Base-by-base conservation (phyloP, 2,888 invertebrate genomes). In the Polyploca ridens region DNA sequence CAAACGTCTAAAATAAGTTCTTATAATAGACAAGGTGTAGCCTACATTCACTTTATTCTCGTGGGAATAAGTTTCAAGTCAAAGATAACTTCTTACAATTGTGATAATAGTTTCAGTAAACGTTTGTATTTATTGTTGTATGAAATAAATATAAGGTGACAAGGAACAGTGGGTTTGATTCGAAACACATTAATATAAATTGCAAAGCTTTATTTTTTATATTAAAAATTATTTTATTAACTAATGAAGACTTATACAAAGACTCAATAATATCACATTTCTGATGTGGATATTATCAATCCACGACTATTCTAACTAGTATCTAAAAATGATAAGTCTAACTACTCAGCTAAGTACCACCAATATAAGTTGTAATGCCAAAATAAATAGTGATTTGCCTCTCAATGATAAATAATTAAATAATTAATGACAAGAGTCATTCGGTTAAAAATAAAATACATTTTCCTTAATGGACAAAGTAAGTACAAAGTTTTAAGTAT, bases 221-320 rank as follows among this genome's bases (percentile, higher is more conserved):
- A 85, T 78, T 86, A 85, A 86, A 87, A 79, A 75, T 84, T 83
- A 81, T 76, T 76, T 81, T 78, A 78, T 81, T 77, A 13, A 81
- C 88, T 92, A 92, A 89, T 76, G 76, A 84, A 90, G 79, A 84
- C 90, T 92, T 90, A 91, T 93, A 93, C 89, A 90, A 93, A 94
- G 94, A 94, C 94, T 94, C 93, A 94, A 95, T 95, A 95, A 95
- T 95, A 95, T 95, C 95, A 95, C 95, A 95, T 95, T 95, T 95
- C 95, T 95, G 89, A 95, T 95, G 95, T 95, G 95, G 95, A 95
- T 95, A 95, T 95, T 95, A 95, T 94, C 71, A 90, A 93, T 91
- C 93, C 93, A 93, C 91, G 84, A 86, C 88, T 91, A 90, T 81
- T 71, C 76, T 86, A 82, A 75, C 72, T 74, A 75, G 69, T 75